Conservation (phyloP, 2,797 vertebrate species). For the Spheniscus humboldti region DNA sequence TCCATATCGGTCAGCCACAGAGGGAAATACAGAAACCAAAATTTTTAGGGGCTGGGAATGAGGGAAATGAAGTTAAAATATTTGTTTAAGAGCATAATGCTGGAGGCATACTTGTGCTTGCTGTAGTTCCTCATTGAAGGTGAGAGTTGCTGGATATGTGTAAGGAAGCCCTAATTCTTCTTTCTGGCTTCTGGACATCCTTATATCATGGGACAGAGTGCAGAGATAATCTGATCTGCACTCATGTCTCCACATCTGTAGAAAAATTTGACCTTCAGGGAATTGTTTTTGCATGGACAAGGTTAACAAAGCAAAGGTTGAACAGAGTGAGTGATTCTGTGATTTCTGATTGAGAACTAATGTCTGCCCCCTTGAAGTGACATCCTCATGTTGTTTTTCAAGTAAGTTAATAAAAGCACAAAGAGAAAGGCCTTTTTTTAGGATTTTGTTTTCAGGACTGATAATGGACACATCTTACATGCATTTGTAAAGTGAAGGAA, state of each 20-base stretch:
- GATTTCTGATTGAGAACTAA: background rate
- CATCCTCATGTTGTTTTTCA: background rate
- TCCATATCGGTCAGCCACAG: rapidly evolving
- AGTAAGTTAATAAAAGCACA: background rate
- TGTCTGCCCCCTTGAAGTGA: background rate
- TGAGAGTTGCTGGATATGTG: background rate
- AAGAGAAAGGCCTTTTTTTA: background rate
- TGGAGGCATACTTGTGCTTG: background rate
- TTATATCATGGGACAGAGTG: background rate
- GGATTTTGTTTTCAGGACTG: background rate
- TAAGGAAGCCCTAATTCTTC: background rate
- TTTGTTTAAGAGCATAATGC: background rate
- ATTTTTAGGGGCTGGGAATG: background rate
- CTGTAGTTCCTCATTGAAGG: background rate
- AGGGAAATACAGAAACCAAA: background rate
- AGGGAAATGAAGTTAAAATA: background rate
- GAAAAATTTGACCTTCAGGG: background rate
- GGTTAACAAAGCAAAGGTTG: background rate
- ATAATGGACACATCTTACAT: background rate
- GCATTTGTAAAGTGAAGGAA: background rate
- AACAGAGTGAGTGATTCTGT: background rate
- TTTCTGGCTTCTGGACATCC: background rate
- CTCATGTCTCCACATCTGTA: background rate
- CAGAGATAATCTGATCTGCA: background rate
- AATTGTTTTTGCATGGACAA: background rate